phyloP scores from a whole-genome alignment of 92 coral and sea anemone genomes.

The Virgularia gustaviana region DNA sequence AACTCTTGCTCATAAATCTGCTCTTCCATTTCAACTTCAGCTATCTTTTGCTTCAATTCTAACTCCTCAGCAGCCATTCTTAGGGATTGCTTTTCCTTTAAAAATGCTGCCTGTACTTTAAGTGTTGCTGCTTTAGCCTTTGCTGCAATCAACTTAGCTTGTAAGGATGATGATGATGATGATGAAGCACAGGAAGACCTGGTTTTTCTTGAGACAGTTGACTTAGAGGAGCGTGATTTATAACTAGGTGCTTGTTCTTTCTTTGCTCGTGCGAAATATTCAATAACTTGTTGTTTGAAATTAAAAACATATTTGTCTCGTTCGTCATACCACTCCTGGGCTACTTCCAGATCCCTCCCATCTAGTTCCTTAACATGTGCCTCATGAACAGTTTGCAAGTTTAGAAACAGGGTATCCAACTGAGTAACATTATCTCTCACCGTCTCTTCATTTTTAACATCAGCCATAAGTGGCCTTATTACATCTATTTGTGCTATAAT shows the following conservation, averaged over 20 bases:
- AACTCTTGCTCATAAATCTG: conserved; percentile 48
- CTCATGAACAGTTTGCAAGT: background rate
- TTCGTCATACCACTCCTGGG: conserved; percentile 43
- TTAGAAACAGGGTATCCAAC: background rate
- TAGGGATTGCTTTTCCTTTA: conserved; percentile 49
- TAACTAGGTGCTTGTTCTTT: conserved; percentile 7
- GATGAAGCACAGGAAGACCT: conserved; percentile 23
- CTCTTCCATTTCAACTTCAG: conserved; percentile 63
- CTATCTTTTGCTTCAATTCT: conserved; percentile 48
- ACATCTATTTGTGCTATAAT: background rate
- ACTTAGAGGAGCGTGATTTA: conserved; percentile 19
- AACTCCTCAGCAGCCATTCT: conserved; percentile 54
- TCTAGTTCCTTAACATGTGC: background rate
- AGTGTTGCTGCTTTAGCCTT: conserved; percentile 47
- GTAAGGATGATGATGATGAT: conserved; percentile 34
- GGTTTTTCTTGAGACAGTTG: conserved; percentile 23
- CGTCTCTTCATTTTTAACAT: background rate
- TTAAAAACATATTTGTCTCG: conserved; percentile 32
- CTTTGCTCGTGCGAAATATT: conserved; percentile 29
- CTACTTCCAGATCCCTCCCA: conserved; percentile 32
- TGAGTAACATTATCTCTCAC: background rate
- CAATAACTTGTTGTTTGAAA: conserved; percentile 35
- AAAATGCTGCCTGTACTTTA: conserved; percentile 44
- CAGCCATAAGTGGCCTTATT: background rate
- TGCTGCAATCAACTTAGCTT: conserved; percentile 43